Evolutionary conservation across 2,888 invertebrate species (phyloP), one percentile per base, ranked within the genome.

Genomic region (Dasysyrphus tricinctus): DNA sequence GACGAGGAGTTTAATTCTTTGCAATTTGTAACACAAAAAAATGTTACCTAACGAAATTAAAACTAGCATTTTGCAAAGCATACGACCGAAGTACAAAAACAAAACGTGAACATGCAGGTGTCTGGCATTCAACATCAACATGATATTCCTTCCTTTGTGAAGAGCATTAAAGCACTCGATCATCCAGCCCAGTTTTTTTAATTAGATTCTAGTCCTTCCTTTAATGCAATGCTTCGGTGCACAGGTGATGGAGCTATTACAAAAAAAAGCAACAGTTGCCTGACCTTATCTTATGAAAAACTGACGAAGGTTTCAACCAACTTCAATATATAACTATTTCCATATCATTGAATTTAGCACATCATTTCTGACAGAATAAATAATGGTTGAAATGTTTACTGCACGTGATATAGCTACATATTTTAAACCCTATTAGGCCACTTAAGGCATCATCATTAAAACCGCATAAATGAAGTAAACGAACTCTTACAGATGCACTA

Each of bases 401-500:
- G 14, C 61, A 61, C 24, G 24, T 61, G 14, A 61, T 39, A 37
- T 61, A 39, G 4, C 9, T 16, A 44, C 24, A 24, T 37, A 47
- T 16, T 54, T 16, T 8, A 44, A 54, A 61, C 32, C 19, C 24
- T 24, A 54, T 42, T 54, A 11, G 37, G 11, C 34, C 37, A 73
- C 39, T 32, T 32, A 34, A 29, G 24, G 24, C 3, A 14, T 51
- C 44, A 67, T 37, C 14, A 37, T 34, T 49, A n/a, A 61, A 54
- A 80, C 42, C 47, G 24, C 56, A 72, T 12, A 24, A 24, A 24
- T 24, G 6, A 51, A 72, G 47, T 19, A 59, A 76, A 69, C 37
- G 65, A 80, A 67, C 69, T 75, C 59, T 73, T 70, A 56, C 65
- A 69, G 51, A 70, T 56, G 61, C 75, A 73, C 54, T 32, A 2